Base-by-base conservation (phyloP, 1,140 invertebrate species). In the Brachionus sp. region DNA sequence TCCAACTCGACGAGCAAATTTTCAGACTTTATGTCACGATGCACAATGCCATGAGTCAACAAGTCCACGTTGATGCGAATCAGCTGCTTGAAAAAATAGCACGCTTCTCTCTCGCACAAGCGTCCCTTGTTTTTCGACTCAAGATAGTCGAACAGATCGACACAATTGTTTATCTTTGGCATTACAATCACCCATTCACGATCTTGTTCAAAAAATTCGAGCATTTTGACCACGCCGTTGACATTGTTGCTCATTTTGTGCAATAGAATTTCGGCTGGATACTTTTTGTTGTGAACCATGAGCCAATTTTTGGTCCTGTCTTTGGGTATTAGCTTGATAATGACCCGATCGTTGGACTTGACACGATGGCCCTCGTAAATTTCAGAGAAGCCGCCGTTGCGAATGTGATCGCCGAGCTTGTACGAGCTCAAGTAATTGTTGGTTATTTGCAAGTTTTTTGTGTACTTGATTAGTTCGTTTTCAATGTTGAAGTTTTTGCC, bases 271-370 rank as follows among this genome's bases (percentile, higher is more conserved):
- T 83, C 82, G 19, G 82, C 64, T 16, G 82, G 82, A 75, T 83
- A 83, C 23, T 83, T 73, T 73, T 73, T 70, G n/a, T 73, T 50
- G 23, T 83, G 64, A n/a, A 83, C 66, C 64, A 83, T 70, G 19
- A 83, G 53, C 82, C 82, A 83, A 62, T 83, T 83, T 75, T 83
- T 83, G 29, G 82, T 83, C 35, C 70, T 53, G 25, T 83, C 35
- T 37, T 83, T 83, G 5, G 82, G 82, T 64, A 83, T 83, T 10
- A 70, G 53, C 23, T 83, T 83, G 25, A 83, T 33, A 12, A 83
- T 46, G 39, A 83, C 82, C 3, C 16, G n/a, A 0, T 73, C 23
- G 19, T 62, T 39, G 3, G 29, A 25, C 10, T 25, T 83, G 6
- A 83, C 19, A 13, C 42, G 23, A 29, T 5, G 3, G 19, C 82